Base-by-base conservation (phyloP, 2,888 invertebrate species). In the Nebria salina region DNA sequence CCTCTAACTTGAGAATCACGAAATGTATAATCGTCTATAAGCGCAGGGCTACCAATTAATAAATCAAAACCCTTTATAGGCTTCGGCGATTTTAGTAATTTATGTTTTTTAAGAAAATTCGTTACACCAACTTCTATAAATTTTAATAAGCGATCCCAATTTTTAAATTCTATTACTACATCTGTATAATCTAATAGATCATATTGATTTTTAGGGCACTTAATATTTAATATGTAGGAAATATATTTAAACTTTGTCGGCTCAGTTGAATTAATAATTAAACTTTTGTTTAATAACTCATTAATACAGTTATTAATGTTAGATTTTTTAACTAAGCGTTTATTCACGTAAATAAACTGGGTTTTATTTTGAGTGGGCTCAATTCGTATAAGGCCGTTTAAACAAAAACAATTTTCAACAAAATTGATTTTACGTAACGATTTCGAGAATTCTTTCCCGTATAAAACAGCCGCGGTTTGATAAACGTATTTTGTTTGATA, bases 331-430 rank as follows among this genome's bases (percentile, higher is more conserved):
- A 94, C 86, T 68, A 90, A 89, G 83, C 92, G 89, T 83, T 91
- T 91, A 88, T 95, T 95, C 5, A 95, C 89, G 87, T 91, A 95
- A 73, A 95, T 88, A 88, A 92, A 93, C 85, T 94, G 93, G 26
- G 90, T 86, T 77, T 88, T 87, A 83, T 90, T 91, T 70, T 88
- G 89, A 68, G 85, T 83, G 79, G 88, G 85, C 70, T 90, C 89
- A 83, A 90, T 92, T 68, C 91, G 90, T 80, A 95, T 89, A 83
- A 91, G 91, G 0, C 92, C 93, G 83, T 89, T 89, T 9, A 94
- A 88, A 84, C 89, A 89, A 83, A 92, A 91, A 76, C 89, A 87
- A 65, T 85, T 86, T 84, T 89, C 88, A 6, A 89, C 85, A 26
- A 88, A 86, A 82, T 87, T 85, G 74, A 91, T 85, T 72, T 89